Conservation (phyloP, 2,888 invertebrate genomes). For the Acholoe squamosa region DNA sequence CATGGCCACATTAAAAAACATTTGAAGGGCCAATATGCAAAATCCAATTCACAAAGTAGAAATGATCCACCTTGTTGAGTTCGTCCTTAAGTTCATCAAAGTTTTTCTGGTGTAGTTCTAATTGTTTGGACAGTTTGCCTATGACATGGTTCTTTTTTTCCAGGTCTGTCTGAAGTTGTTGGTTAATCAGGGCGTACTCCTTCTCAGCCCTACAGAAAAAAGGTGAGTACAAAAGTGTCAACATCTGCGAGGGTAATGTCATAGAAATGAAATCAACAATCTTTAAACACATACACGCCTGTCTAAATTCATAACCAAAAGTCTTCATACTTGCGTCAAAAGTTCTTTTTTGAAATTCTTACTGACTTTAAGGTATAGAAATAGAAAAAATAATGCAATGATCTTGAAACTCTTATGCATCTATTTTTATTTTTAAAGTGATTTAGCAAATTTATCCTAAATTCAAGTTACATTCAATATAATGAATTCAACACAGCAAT, state of each 20-base stretch:
- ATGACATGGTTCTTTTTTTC: conserved; percentile 80
- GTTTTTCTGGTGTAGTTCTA: conserved; percentile 81
- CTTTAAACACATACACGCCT: no score
- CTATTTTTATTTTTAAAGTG: background rate
- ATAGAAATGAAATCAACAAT: no score
- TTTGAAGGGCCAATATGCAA: no score
- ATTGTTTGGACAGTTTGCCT: conserved; percentile 78
- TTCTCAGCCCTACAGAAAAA: conserved; percentile 75
- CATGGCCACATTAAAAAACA: no score
- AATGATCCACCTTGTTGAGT: conserved; percentile 76
- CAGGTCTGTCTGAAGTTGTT: conserved; percentile 78
- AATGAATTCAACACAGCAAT: no score
- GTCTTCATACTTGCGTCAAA: no score
- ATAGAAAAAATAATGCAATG: background rate
- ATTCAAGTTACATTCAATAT: no score
- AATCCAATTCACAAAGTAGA: background rate
- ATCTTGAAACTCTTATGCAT: background rate
- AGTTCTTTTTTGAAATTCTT: no score
- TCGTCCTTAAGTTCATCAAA: conserved; percentile 82
- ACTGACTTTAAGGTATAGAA: no score
- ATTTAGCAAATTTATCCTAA: no score
- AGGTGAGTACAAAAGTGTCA: background rate
- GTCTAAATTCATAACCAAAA: no score
- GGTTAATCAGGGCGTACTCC: conserved; percentile 76
- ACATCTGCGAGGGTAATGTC: no score